Evolutionary conservation across 2,797 vertebrate genomes (phyloP), one percentile per base, ranked within the genome.

Genomic region (Eupleurogrammus muticus): DNA sequence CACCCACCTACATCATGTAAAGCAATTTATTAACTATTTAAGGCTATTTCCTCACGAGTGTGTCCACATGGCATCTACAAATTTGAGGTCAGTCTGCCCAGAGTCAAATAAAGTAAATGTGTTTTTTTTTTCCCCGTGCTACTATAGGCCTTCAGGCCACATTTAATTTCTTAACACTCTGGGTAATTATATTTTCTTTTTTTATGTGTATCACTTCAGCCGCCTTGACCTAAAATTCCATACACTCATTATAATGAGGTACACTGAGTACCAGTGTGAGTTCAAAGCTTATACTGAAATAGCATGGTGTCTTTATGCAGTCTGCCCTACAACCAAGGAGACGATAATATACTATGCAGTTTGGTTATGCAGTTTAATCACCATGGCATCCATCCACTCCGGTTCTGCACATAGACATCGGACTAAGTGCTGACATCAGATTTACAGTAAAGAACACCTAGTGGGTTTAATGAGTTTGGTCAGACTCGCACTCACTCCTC

Each of bases 391-490:
- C 61, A 56, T 74, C 59, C 55, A 23, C 44, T 70, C 10, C 49
- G 66, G 5, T 28, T 66, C 61, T 66, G 63, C 59, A 60, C 34
- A 2, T 34, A 55, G 59, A 67, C 70, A 23, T 66, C 3, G 8
- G 5, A 38, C 69, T 64, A 47, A 79, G 48, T 61, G 70, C 65
- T 79, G 71, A 65, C 65, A 61, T 67, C 36, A 60, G 69, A 77
- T 80, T 74, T 75, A 63, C 32, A 19, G 40, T 70, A 57, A 65
- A 77, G 64, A 60, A 47, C 61, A 75, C 62, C 52, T 42, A 58
- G 65, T 66, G 53, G 58, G n/a, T 83, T 79, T 81, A 87, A 87
- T 81, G 80, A 84, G 60, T 53, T 52, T 62, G 71, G 70, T 68
- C 40, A 53, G 56, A 66, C 50, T n/a, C 51, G 63, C 67, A 23